These are phyloP conservation scores for Cheilosia variabilis DNA, from an alignment of 2,888 invertebrate genomes.

Conservation along the genomic window DNA sequence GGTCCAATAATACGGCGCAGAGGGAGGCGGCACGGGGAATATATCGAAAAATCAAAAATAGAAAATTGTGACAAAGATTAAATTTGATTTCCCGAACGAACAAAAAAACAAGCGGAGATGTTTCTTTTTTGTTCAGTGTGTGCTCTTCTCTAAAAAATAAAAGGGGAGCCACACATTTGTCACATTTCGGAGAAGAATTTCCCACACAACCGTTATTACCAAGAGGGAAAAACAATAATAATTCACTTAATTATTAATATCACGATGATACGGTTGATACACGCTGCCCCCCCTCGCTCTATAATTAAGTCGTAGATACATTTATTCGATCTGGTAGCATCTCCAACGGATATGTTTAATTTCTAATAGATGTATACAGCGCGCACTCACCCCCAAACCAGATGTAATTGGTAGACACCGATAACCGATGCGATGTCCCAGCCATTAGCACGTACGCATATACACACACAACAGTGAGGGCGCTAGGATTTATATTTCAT, in stretches of 20 bases:
- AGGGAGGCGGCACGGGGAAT: constrained; percentile 26
- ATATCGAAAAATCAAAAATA: constrained; percentile 71
- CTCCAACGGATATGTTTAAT: constrained; percentile 54
- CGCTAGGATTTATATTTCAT: neutral
- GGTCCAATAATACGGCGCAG: constrained; percentile 40
- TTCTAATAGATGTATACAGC: constrained; percentile 45
- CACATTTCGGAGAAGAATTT: constrained; percentile 58
- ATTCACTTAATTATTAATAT: constrained; percentile 70
- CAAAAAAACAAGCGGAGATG: constrained; percentile 34
- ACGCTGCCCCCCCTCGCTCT: constrained; percentile 19
- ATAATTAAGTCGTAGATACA: constrained; percentile 62
- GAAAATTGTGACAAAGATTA: constrained; percentile 75
- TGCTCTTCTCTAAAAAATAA: constrained; percentile 26
- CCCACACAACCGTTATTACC: constrained; percentile 58
- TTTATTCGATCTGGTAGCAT: constrained; percentile 47
- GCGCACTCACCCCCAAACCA: constrained; percentile 23
- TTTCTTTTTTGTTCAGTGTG: constrained; percentile 32
- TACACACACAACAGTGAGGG: neutral
- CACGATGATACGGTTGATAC: constrained; percentile 30
- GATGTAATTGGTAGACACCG: constrained; percentile 68
- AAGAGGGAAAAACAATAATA: constrained; percentile 58
- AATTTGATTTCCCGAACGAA: constrained; percentile 66
- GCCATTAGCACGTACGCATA: constrained; percentile 63
- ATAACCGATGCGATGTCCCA: constrained; percentile 65
- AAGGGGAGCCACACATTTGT: constrained; percentile 72